A percentile compares a stretch with the other conserved stretches of the same genome.
These are phyloP conservation scores for Drosophila pandora DNA, from an alignment of 1,140 invertebrate species.

Conservation along the genomic window DNA sequence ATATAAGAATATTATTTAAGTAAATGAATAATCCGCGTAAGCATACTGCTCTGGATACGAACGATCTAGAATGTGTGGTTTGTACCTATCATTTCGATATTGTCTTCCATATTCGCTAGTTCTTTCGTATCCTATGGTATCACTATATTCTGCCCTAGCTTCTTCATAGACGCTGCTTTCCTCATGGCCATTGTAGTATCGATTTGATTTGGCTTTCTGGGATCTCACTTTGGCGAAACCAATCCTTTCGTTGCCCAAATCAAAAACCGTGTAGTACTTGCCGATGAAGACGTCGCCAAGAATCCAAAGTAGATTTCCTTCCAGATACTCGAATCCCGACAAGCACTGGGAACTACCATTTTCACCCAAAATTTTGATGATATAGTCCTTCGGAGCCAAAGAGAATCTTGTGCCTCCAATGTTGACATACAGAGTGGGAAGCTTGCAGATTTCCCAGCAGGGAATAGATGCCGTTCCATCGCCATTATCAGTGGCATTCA, in stretches of 20 bases:
- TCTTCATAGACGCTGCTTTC: not conserved
- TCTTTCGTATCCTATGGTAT: not conserved
- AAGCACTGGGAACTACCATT: constrained; percentile 9
- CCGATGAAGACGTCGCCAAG: constrained; percentile 88
- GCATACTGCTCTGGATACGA: not conserved
- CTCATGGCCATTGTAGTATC: not conserved
- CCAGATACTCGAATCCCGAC: constrained; percentile 33
- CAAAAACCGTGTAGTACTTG: constrained; percentile 89
- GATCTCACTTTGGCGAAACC: constrained; percentile 84
- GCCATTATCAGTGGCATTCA: constrained; percentile 2
- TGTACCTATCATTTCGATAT: not conserved
- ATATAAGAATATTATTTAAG: not conserved
- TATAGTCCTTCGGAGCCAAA: constrained; percentile 5
- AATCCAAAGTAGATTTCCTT: constrained; percentile 59
- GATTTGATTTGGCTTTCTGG: not conserved
- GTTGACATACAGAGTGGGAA: constrained; percentile 16
- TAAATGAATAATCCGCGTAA: not conserved
- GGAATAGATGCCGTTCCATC: not conserved
- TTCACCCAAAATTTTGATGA: not conserved
- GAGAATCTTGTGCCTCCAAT: constrained; percentile 38
- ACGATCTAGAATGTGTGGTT: not conserved
- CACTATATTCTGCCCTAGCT: not conserved
- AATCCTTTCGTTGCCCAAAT: constrained; percentile 87
- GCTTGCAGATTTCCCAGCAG: not conserved
- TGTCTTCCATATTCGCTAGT: not conserved